Evolutionary conservation across 1,140 invertebrate genomes (phyloP).

Genomic region (Anoplolepis gracilipes): DNA sequence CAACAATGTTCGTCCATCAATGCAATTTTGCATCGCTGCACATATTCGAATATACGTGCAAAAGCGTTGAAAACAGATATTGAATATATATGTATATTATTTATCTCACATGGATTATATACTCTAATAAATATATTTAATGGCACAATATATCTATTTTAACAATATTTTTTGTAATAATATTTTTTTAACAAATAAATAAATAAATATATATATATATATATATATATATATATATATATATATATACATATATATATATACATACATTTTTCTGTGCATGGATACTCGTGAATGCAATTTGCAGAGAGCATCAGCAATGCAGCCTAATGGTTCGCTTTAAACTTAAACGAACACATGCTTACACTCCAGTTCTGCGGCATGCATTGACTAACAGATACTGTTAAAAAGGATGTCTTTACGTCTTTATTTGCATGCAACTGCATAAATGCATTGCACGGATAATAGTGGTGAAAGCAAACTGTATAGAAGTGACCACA

Average conservation of each 20-base stretch:
- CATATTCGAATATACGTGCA: background rate
- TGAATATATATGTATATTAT: conserved; percentile 19
- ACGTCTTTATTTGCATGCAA: conserved; percentile 63
- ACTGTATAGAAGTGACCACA: background rate
- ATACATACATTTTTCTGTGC: background rate
- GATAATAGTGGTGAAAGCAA: conserved; percentile 41
- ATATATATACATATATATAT: too few species aligned
- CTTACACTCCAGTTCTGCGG: conserved; percentile 43
- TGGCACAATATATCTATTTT: too few species aligned
- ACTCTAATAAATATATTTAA: too few species aligned
- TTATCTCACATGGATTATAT: background rate
- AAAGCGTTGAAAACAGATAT: conserved; percentile 12
- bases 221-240: too few species aligned
- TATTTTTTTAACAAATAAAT: too few species aligned
- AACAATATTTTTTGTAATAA: too few species aligned
- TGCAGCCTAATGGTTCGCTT: conserved; percentile 60
- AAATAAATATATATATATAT: too few species aligned
- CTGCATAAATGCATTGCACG: conserved; percentile 64
- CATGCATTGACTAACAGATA: conserved; percentile 27
- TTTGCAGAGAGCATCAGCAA: conserved; percentile 44
- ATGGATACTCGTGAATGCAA: background rate
- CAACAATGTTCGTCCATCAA: conserved; percentile 42
- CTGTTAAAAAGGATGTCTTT: conserved; percentile 55
- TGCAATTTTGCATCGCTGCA: conserved; percentile 32
- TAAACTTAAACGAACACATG: conserved; percentile 49